Evolutionary conservation across 1,140 invertebrate species (phyloP), one percentile per base, ranked within the genome.

Genomic region (Chrysomallon squamiferum): DNA sequence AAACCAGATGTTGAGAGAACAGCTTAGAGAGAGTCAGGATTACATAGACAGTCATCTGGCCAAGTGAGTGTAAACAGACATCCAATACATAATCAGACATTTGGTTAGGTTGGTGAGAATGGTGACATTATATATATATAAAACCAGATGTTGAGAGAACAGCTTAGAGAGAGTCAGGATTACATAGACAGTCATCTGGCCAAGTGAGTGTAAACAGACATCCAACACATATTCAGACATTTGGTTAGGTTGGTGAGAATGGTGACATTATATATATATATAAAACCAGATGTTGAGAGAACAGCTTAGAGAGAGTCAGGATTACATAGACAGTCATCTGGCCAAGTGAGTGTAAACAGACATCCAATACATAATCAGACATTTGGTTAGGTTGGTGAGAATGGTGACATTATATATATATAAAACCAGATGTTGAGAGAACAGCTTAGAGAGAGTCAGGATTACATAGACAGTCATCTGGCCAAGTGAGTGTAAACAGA

Each of bases 401-500:
- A 78, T 33, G 80, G 81, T 20, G 69, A 74, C 1, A 84, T 29
- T 32, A 79, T 25, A 78, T 84, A 68, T 85, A 82, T 61, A 83
- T 81, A 82, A 52, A 84, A 84, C 65, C 68, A 74, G 20, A 74
- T 83, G 38, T 58, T 84, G 52, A 74, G 76, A 56, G 77, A 83
- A 73, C 78, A 84, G 67, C 70, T 84, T n/a, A 74, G 68, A 35
- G 83, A 84, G 66, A 74, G 79, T 43, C 79, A 83, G 59, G 73
- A 80, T 27, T 84, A 84, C 62, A 84, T 84, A 33, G 80, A 84
- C 66, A 78, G 66, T 22, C 82, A 84, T 65, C 77, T 84, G 22
- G 71, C 72, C 30, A 80, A 76, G 83, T 83, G 54, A 63, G 62
- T 33, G 20, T 65, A 30, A n/a, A 43, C 15, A n/a, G 22, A 32